A percentile compares a stretch with the other conserved stretches of the same genome.
phyloP scores from a whole-genome alignment of 2,113 vertebrate species.

The Centropus unirufus region DNA sequence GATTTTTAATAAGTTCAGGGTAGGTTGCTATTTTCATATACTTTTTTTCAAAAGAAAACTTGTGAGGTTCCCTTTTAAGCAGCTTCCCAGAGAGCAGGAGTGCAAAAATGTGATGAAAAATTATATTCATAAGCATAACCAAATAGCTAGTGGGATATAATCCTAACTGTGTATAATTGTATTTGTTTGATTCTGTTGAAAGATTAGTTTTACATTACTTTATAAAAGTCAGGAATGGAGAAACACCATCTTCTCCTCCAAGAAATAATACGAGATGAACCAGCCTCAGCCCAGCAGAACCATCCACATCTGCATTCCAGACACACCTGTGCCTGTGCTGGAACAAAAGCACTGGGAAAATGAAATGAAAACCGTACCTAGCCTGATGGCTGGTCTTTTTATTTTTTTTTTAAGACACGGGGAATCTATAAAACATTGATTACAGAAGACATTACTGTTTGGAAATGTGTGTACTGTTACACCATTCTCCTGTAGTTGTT shows the following conservation, averaged over 20 bases:
- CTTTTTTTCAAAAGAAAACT: not conserved
- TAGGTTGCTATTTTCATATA: not conserved
- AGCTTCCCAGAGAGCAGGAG: not conserved
- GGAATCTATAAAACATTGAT: not conserved
- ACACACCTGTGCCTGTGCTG: not conserved
- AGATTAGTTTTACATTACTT: not conserved
- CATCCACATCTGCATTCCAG: not conserved
- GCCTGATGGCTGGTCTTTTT: not conserved
- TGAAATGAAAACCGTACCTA: not conserved
- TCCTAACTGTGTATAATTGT: not conserved
- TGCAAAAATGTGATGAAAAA: not conserved
- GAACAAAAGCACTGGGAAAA: not conserved
- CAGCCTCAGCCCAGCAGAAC: not conserved
- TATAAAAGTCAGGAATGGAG: not conserved
- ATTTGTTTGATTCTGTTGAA: not conserved
- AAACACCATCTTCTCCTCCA: not conserved
- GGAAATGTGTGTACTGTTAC: not conserved
- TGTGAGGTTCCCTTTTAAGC: not conserved
- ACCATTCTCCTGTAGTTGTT: not conserved
- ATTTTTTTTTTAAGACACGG: not conserved
- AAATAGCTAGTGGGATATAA: not conserved
- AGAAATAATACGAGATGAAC: not conserved
- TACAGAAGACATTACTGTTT: not conserved
- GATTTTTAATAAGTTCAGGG: not conserved
- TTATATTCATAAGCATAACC: not conserved